A percentile compares a stretch with the other conserved stretches of the same genome.
phyloP scores from a whole-genome alignment of 2,113 vertebrate species.

The Ceratotherium simum region DNA sequence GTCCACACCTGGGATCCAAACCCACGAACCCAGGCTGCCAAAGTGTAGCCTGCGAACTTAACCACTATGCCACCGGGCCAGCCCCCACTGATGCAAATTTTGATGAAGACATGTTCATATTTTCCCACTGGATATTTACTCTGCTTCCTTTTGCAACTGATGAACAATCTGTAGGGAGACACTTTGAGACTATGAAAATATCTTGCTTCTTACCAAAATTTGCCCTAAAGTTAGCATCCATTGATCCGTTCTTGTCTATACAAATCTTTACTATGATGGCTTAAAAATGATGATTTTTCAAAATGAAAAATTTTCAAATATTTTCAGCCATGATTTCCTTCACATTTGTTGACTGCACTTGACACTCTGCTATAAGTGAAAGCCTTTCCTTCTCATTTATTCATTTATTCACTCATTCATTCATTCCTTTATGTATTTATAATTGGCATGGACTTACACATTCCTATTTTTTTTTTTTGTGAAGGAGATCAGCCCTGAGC shows the following conservation, averaged over 20 bases:
- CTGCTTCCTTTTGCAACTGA: neutral
- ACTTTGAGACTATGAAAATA: neutral
- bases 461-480: neutral
- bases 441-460: neutral
- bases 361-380: neutral
- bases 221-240: neutral
- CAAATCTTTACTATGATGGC: neutral
- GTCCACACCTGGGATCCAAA: too few relatives aligned
- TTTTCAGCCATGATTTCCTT: neutral
- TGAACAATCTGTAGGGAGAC: neutral
- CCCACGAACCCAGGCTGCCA: too few relatives aligned
- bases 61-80: too few relatives aligned
- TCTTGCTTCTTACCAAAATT: neutral
- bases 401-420: too few relatives aligned
- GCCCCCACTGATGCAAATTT: neutral
- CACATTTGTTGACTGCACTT: neutral
- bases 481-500: too few relatives aligned
- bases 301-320: neutral
- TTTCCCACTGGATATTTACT: neutral
- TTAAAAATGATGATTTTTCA: neutral
- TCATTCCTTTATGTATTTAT: neutral
- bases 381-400: neutral
- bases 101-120: neutral
- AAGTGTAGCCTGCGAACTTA: too few relatives aligned
- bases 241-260: neutral